Evolutionary conservation across 2,888 invertebrate genomes (phyloP), one percentile per base, ranked within the genome.

Genomic region (Icerya purchasi): DNA sequence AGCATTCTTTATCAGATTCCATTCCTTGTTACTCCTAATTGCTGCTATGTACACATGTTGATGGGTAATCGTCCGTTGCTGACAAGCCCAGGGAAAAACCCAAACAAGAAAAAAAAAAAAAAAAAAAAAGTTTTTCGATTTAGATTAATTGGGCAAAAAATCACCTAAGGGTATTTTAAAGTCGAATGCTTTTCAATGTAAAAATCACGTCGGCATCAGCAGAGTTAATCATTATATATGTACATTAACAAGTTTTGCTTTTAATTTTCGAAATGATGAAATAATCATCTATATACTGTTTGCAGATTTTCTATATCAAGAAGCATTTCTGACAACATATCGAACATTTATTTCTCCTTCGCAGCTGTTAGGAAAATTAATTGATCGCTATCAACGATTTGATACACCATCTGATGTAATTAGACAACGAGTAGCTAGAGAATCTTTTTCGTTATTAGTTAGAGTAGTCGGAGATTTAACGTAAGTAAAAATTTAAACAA

Each of bases 261-360:
- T 24, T 36, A 19, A 8, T 25, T 21, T 20, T 36, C 25, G 54
- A 36, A 3, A 22, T 18, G 22, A 49, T 50, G 50, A 50, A 10
- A 49, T 24, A 21, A 36, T 23, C 21, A 19, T 53, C n/a, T n/a
- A n/a, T n/a, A n/a, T n/a, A n/a, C 57, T 36, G 60, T 57, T 70
- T 71, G 22, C 76, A 88, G 89, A 88, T 73, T 86, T 91, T 74
- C 79, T 88, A 72, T 93, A 89, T 75, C 91, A 92, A 77, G 97
- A 98, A 77, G 96, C 97, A 64, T 98, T 98, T 75, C 79, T 97
- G 66, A 91, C 94, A 59, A 98, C 97, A 62, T 98, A 97, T 75
- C 80, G 96, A 66, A 96, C 94, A 63, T 94, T 96, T 76, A 84
- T 96, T 70, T 78, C 86, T 62, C 91, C 96, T 22, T 74, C 82